Evolutionary conservation across 1,140 invertebrate species (phyloP).

Genomic region (Diachasmimorpha longicaudata): DNA sequence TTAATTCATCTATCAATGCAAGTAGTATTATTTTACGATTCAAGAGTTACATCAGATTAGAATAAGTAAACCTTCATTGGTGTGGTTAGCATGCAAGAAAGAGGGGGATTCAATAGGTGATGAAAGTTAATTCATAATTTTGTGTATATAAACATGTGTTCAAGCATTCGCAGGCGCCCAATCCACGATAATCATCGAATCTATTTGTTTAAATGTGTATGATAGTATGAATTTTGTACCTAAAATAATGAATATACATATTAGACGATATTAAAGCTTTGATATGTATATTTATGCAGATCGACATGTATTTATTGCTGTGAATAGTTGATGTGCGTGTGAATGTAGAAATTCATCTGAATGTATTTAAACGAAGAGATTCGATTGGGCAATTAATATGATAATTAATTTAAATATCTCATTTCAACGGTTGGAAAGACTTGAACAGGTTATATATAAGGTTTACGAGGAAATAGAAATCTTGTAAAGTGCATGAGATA

Average conservation of each 20-base stretch:
- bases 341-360: not conserved
- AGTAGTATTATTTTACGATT: slow-evolving; percentile 27
- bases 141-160: not conserved
- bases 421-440: slow-evolving; percentile 34
- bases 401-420: not conserved
- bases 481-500: not conserved
- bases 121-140: slow-evolving; percentile 10
- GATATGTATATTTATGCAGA: not conserved
- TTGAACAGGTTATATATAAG: slow-evolving; percentile 46
- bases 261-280: not conserved
- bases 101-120: slow-evolving; percentile 17
- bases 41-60: not conserved
- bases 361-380: not conserved
- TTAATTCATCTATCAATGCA: slow-evolving; percentile 19
- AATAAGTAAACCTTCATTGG: slow-evolving; percentile 2
- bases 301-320: not conserved
- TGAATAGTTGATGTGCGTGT: not conserved
- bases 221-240: not conserved
- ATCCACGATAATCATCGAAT: not conserved
- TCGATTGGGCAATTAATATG: not conserved
- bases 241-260: not conserved
- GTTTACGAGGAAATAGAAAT: not conserved
- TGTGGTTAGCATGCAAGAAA: slow-evolving; percentile 30
- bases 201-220: not conserved
- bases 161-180: not conserved